Percentiles rank a stretch among this genome's conserved stretches.
Conservation (phyloP, 2,797 vertebrate species). For the Falco concolor region DNA sequence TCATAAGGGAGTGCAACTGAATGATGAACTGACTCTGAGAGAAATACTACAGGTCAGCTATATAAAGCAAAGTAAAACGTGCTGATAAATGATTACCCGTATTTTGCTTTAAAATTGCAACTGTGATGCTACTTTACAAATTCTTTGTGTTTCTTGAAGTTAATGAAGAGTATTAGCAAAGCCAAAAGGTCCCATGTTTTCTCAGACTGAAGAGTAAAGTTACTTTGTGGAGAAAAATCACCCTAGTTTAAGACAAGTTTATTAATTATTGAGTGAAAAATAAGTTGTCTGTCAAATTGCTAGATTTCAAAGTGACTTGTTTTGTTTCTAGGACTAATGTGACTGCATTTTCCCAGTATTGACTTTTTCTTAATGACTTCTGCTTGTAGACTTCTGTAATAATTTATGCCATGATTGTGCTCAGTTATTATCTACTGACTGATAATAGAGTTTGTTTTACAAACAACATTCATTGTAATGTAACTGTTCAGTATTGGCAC, state of each 20-base stretch:
- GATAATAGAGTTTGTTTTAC: conserved; percentile 21
- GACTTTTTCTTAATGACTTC: conserved; percentile 41
- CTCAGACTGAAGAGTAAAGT: not conserved
- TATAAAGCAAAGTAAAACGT: not conserved
- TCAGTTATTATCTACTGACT: conserved; percentile 17
- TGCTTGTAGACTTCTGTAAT: conserved; percentile 6
- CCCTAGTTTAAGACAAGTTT: not conserved
- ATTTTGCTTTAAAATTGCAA: not conserved
- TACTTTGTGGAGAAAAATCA: not conserved
- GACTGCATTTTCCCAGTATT: not conserved
- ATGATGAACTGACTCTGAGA: not conserved
- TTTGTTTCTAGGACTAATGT: not conserved
- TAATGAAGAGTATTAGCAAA: not conserved
- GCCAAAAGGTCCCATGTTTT: not conserved
- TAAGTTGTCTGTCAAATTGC: not conserved
- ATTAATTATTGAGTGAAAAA: conserved; percentile 8
- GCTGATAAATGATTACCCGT: not conserved
- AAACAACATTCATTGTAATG: not conserved
- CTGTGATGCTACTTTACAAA: not conserved
- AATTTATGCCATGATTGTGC: not conserved
- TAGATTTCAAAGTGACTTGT: not conserved
- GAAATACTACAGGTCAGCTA: not conserved
- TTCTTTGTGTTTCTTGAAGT: not conserved
- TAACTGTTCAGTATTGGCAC: not conserved
- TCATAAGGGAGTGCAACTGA: not conserved